These are phyloP conservation scores for Rhogogaster chlorosoma DNA, from an alignment of 2,888 invertebrate genomes.

Conservation along the genomic window DNA sequence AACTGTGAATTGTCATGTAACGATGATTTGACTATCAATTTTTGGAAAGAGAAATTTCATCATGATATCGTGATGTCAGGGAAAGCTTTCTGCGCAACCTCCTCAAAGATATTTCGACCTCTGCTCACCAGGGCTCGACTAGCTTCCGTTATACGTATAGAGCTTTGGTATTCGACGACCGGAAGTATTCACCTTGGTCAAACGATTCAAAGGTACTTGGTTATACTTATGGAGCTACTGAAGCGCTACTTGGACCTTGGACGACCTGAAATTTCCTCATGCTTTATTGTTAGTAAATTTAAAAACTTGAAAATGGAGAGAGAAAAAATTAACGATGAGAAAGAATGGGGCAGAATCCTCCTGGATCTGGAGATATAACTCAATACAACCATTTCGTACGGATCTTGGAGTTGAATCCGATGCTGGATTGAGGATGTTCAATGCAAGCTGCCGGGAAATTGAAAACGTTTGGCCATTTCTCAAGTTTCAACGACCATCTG, in stretches of 20 bases:
- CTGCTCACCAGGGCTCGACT: not conserved
- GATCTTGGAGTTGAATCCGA: not conserved
- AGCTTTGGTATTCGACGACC: slow-evolving; percentile 27
- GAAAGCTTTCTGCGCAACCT: slow-evolving; percentile 2
- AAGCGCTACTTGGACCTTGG: not conserved
- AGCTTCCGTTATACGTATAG: not conserved
- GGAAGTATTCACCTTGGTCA: slow-evolving; percentile 23
- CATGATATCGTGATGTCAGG: too few species aligned
- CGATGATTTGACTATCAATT: slow-evolving; percentile 12
- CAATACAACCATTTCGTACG: not conserved
- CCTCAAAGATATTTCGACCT: slow-evolving; percentile 25
- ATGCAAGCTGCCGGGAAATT: not conserved
- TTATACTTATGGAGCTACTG: not conserved
- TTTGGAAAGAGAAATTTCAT: not conserved
- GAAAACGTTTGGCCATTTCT: slow-evolving; percentile 12
- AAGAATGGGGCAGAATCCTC: not conserved
- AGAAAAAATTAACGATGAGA: not conserved
- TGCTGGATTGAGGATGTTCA: slow-evolving; percentile 7
- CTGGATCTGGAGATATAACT: not conserved
- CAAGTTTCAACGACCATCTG: slow-evolving; percentile 4
- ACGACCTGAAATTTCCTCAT: not conserved
- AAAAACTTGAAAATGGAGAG: not conserved
- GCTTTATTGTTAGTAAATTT: not conserved
- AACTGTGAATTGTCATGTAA: not conserved
- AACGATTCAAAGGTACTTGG: not conserved